Conservation (phyloP, 1,140 invertebrate species). For the Macrocentrus cingulum region DNA sequence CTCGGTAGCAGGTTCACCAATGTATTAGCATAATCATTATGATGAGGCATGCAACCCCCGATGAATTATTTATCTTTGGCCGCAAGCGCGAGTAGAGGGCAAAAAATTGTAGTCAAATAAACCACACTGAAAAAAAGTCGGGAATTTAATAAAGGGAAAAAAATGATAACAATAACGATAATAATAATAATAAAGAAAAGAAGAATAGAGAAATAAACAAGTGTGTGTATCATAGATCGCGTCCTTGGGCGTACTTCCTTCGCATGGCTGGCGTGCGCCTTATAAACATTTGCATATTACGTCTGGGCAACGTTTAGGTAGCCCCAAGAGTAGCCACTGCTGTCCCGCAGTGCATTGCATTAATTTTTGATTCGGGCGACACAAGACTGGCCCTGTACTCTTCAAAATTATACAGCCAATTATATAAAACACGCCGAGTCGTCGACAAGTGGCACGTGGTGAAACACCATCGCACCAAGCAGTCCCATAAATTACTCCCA, state of each 20-base stretch:
- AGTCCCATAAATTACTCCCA: background rate
- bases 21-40: conserved; percentile 52
- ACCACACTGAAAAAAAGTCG: conserved; percentile 24
- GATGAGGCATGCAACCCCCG: conserved; percentile 45
- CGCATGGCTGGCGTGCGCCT: conserved; percentile 30
- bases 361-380: conserved; percentile 43
- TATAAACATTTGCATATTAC: conserved; percentile 46
- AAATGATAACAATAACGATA: conserved; percentile 23
- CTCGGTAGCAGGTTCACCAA: conserved; percentile 36
- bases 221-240: conserved; percentile 19
- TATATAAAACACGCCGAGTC: conserved; percentile 32
- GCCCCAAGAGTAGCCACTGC: conserved; percentile 27
- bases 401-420: conserved; percentile 39
- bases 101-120: conserved; percentile 28
- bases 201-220: conserved; percentile 28
- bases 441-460: conserved; percentile 1
- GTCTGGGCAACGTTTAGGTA: conserved; percentile 32
- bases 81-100: conserved; percentile 17
- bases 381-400: conserved; percentile 17
- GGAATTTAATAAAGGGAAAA: conserved; percentile 32
- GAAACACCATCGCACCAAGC: background rate
- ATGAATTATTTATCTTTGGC: conserved; percentile 53
- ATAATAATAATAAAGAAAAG: conserved; percentile 21
- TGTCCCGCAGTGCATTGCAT: conserved; percentile 45
- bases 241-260: conserved; percentile 14